A percentile compares a stretch with the other conserved stretches of the same genome.
Conservation (phyloP, 2,113 vertebrate species). For the Notothenia coriiceps region DNA sequence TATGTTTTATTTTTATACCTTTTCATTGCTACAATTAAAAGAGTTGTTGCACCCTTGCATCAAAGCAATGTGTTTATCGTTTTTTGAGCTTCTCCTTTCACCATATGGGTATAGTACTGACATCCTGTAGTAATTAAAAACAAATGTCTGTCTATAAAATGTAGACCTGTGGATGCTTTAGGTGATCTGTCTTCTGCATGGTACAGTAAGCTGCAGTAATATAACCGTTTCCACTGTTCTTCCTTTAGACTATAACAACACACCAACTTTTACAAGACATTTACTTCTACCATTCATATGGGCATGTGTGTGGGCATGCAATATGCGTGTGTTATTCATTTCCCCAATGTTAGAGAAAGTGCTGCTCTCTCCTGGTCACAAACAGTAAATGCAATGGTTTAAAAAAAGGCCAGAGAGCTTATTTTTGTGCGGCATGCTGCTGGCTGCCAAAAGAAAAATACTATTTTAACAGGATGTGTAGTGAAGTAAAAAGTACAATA, state of each 20-base stretch:
- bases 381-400: background rate
- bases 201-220: background rate
- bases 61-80: background rate
- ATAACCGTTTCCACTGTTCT: background rate
- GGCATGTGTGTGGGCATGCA: background rate
- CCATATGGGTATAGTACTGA: background rate
- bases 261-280: background rate
- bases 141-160: background rate
- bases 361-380: constrained; percentile 60
- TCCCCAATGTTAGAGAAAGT: background rate
- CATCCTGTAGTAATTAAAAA: background rate
- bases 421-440: constrained; percentile 6
- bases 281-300: background rate
- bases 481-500: background rate
- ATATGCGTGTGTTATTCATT: background rate
- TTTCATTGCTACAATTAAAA: constrained; percentile 12
- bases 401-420: background rate
- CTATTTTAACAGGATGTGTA: background rate
- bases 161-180: no score
- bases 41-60: background rate
- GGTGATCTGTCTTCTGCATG: background rate
- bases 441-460: background rate
- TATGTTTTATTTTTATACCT: constrained; percentile 38
- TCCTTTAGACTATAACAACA: background rate
- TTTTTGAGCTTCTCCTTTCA: background rate